Evolutionary conservation across 2,797 vertebrate genomes (phyloP), one percentile per base, ranked within the genome.

Genomic region (Pseudocheirus occidentalis): DNA sequence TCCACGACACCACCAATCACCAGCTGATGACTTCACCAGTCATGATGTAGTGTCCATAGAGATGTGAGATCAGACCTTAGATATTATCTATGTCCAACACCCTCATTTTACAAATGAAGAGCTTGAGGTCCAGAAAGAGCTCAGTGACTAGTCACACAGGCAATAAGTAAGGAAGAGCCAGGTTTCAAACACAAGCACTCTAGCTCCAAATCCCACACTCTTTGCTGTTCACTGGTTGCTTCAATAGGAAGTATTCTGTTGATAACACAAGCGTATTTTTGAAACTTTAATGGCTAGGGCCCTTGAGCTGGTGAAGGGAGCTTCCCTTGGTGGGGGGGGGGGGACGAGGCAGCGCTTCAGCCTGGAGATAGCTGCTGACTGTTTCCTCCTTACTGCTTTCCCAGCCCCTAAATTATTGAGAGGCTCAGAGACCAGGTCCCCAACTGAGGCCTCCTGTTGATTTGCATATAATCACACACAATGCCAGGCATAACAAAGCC

Each of bases 381-480:
- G 27, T 91, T 73, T 95, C 53, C 29, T 1, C 0, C 0, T 90
- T n/a, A 52, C 16, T 18, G 52, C 11, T 53, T 92, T 55, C 54
- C n/a, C 58, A 58, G 92, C 73, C 40, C 91, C 96, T 97, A 95
- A 97, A 81, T 94, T 55, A 9, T 5, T 13, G 46, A 14, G 40
- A 87, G 94, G 95, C 91, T 96, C 95, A 97, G 97, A 59, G 96
- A 96, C 96, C 95, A 56, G 94, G 46, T 94, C 90, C 92, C 95
- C 94, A 95, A 81, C 0, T 13, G 53, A 96, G 97, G 97, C 97
- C 96, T 97, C 95, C n/a, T 0, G 0, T 6, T 92, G 94, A 98
- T 97, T 98, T 98, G 96, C 97, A 98, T 98, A 97, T 96, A 97
- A 97, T 98, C 96, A 94, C 94, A 91, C 90, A 95, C 95, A 95